phyloP scores from a whole-genome alignment of 2,888 invertebrate species.

The Eurytoma californica region DNA sequence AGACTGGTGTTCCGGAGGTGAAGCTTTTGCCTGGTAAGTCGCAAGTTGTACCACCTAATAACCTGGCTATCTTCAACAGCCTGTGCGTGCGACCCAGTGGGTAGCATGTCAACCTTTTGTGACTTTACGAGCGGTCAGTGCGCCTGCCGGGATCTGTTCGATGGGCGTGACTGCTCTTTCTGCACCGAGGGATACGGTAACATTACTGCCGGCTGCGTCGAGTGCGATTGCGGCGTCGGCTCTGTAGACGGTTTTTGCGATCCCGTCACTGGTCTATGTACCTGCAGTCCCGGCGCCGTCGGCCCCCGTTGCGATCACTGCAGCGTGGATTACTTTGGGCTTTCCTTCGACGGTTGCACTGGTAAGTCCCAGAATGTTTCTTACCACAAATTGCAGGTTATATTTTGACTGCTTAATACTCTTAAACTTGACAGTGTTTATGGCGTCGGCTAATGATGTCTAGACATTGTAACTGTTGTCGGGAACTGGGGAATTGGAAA shows the following conservation, averaged over 20 bases:
- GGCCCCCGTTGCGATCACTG: constrained; percentile 87
- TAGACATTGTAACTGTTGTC: no score
- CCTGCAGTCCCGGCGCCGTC: constrained; percentile 86
- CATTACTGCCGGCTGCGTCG: constrained; percentile 85
- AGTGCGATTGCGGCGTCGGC: constrained; percentile 88
- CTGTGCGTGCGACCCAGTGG: constrained; percentile 87
- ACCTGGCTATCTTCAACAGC: constrained; percentile 66
- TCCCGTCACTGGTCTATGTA: constrained; percentile 85
- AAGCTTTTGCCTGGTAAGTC: no score
- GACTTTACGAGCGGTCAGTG: constrained; percentile 86
- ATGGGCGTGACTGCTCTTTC: constrained; percentile 81
- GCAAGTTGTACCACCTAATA: not conserved
- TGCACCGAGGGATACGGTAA: constrained; percentile 82
- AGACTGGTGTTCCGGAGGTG: no score
- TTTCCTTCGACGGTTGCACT: constrained; percentile 81
- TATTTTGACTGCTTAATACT: no score
- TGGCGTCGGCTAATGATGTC: no score
- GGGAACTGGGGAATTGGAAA: no score
- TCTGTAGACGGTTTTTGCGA: constrained; percentile 83
- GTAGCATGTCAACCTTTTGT: constrained; percentile 84
- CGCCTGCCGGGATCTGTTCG: constrained; percentile 83
- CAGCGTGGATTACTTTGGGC: constrained; percentile 83
- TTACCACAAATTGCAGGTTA: no score
- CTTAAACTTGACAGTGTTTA: no score
- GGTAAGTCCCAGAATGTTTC: constrained; percentile 77